A percentile compares a stretch with the other conserved stretches of the same genome.
Conservation (phyloP, 1,140 invertebrate genomes). For the Acyrthosiphon pisum region DNA sequence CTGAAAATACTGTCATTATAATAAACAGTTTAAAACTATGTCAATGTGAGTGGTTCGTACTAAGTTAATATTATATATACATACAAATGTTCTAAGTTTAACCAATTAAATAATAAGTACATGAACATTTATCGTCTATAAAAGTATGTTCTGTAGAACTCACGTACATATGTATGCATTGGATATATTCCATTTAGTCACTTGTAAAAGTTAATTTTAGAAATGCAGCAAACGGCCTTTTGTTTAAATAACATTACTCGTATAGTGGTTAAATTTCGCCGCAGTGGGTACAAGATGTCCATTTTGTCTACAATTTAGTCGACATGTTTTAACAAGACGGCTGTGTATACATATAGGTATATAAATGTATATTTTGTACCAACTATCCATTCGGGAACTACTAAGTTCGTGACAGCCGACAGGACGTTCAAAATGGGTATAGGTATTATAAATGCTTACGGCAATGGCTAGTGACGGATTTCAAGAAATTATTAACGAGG, state of each 20-base stretch:
- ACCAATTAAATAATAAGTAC: neutral
- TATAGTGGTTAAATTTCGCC: neutral
- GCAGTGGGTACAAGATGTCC: neutral
- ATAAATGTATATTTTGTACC: neutral
- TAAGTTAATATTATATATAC: neutral
- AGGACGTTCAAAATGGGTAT: neutral
- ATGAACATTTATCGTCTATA: neutral
- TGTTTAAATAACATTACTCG: neutral
- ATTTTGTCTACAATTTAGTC: neutral
- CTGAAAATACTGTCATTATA: neutral
- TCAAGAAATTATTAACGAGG: neutral
- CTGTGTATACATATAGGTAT: neutral
- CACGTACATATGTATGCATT: neutral
- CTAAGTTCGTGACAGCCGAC: neutral
- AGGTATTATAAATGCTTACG: neutral
- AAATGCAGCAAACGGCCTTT: neutral
- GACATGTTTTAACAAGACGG: neutral
- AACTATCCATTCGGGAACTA: neutral
- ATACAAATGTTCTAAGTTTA: neutral
- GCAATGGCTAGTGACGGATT: neutral
- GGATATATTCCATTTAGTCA: neutral
- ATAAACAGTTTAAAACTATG: neutral
- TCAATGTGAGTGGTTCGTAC: neutral
- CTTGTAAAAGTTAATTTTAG: neutral
- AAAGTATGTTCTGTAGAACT: neutral